phyloP scores from a whole-genome alignment of 2,113 vertebrate genomes.

The Chauna torquata region DNA sequence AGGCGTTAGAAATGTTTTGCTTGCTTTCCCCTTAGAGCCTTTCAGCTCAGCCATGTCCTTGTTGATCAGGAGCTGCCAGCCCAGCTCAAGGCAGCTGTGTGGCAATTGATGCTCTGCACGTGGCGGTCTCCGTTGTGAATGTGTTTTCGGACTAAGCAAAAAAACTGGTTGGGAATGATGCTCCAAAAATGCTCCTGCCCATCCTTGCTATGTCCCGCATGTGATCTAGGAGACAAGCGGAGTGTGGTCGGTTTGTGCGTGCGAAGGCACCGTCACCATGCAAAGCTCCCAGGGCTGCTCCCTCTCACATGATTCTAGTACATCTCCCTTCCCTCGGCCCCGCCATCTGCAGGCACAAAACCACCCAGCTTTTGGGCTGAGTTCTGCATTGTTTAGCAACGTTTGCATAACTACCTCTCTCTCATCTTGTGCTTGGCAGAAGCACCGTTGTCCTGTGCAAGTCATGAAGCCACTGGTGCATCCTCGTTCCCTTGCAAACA shows the following conservation, averaged over 20 bases:
- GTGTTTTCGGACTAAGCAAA: not conserved
- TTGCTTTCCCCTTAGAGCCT: not conserved
- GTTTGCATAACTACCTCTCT: too few relatives aligned
- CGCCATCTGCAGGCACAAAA: accelerated
- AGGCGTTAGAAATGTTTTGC: not conserved
- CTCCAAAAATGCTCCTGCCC: not conserved
- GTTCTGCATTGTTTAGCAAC: not conserved
- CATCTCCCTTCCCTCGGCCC: not conserved
- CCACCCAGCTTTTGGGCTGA: not conserved
- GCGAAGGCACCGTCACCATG: accelerated
- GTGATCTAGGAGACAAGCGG: not conserved
- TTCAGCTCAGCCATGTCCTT: not conserved
- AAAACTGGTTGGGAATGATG: not conserved
- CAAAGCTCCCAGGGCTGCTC: not conserved
- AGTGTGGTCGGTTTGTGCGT: not conserved
- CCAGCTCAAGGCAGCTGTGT: not conserved
- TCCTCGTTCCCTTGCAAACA: not conserved
- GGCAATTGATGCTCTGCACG: accelerated
- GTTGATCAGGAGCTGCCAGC: not conserved
- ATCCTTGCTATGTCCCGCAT: not conserved
- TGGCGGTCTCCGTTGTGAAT: accelerated
- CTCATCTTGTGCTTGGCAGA: not conserved
- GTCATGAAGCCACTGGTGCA: not conserved
- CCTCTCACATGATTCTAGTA: accelerated
- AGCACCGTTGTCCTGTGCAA: not conserved